Conservation (phyloP, 2,113 vertebrate genomes). For the Sylvia atricapilla region DNA sequence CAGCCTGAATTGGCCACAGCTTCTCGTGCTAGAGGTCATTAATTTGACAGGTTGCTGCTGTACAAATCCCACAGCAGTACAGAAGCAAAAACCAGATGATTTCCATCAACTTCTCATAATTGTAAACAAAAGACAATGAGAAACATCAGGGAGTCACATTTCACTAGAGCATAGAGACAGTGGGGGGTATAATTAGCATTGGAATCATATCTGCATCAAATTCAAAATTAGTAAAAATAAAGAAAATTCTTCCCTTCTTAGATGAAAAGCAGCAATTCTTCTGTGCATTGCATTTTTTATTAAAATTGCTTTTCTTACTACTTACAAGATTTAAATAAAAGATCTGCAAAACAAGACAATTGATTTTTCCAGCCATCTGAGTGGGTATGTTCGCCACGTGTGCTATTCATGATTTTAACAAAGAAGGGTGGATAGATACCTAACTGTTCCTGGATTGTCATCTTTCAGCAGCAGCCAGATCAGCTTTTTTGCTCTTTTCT, state of each 20-base stretch:
- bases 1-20: neutral
- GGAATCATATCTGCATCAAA: constrained; percentile 60
- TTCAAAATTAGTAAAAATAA: constrained; percentile 61
- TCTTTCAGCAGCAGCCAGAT: neutral
- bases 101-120: constrained; percentile 60
- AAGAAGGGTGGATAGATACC: neutral
- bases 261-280: constrained; percentile 35
- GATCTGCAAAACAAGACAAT: neutral
- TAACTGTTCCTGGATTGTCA: neutral
- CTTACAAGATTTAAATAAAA: constrained; percentile 45
- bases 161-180: constrained; percentile 45
- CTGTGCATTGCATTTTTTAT: neutral
- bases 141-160: constrained; percentile 68
- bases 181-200: constrained; percentile 62
- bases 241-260: constrained; percentile 45
- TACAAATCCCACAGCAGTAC: constrained; percentile 48
- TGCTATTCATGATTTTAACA: constrained; percentile 11
- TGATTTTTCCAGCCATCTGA: neutral
- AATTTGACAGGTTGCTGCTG: constrained; percentile 52
- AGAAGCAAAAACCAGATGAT: constrained; percentile 60
- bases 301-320: constrained; percentile 33
- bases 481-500: neutral
- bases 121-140: constrained; percentile 67
- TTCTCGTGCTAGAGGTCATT: neutral
- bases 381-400: neutral